These are phyloP conservation scores for Siderastrea radians DNA, from an alignment of 92 coral and sea anemone species.

Conservation along the genomic window DNA sequence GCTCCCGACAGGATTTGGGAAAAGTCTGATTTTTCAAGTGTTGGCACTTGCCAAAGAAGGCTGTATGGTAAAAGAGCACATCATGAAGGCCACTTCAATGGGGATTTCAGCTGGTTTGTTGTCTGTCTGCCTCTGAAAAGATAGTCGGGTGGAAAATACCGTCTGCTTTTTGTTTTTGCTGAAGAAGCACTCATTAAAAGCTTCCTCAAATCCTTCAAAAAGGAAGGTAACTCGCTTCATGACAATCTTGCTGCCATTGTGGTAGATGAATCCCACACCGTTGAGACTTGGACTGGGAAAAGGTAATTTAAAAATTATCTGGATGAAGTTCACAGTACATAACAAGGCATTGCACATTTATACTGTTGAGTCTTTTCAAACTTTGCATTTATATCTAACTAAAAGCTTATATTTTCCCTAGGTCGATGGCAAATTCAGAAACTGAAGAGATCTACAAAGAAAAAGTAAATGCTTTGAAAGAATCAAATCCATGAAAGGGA, in stretches of 20 bases:
- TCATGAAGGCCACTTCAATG: background rate
- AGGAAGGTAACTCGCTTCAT: background rate
- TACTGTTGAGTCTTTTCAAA: too few species aligned
- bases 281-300: background rate
- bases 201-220: constrained; percentile 2
- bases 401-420: too few species aligned
- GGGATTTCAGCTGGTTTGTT: constrained; percentile 22
- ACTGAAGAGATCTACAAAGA: constrained; percentile 10
- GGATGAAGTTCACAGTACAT: too few species aligned
- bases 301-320: background rate
- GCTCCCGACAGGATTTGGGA: too few species aligned
- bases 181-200: constrained; percentile 1
- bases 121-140: constrained; percentile 1
- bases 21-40: too few species aligned
- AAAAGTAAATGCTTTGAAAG: constrained; percentile 1
- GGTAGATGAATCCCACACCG: background rate
- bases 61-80: background rate
- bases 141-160: background rate
- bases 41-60: background rate
- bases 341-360: too few species aligned
- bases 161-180: constrained; percentile 8
- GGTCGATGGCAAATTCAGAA: background rate
- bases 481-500: constrained; percentile 4
- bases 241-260: background rate
- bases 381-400: too few species aligned